Base-by-base conservation (phyloP, 2,113 vertebrate genomes). In the Sminthopsis crassicaudata region DNA sequence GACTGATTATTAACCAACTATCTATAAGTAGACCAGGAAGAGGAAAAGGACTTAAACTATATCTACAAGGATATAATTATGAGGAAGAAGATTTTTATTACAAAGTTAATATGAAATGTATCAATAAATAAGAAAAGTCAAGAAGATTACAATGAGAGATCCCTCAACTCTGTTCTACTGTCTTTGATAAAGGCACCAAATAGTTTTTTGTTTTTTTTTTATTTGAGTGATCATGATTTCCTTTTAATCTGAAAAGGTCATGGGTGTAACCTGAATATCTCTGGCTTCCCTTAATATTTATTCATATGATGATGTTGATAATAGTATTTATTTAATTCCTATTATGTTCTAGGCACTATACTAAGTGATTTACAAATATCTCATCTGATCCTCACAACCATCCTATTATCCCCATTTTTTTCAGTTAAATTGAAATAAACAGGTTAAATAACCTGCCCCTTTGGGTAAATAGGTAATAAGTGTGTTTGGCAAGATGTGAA, bases 221-320 rank as follows among this genome's bases (percentile, higher is more conserved):
- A 88, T 6, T 52, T 42, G 25, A 67, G 25, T 9, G 30, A 54
- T 26, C 24, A 9, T 57, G 55, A 57, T 27, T 91, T 94, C 19
- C 4, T 76, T 76, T 76, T 2, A 23, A 53, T 60, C 36, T 89
- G 60, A 96, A 92, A 95, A 91, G 60, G 42, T 46, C 26, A 84
- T 30, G 36, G 0, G 27, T 48, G 50, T 30, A 27, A n/a, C 25
- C 23, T 52, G 50, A 51, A 46, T 57, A 90, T 76, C 67, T 53
- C 89, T 50, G 22, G 90, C 60, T 93, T 51, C 26, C 51, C 57
- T 94, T 48, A 90, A 67, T 42, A 30, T 10, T 0, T 84, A 84
- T 1, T 84, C 67, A 84, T n/a, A 84, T 84, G 53, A 53, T 53
- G 16, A 53, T 55, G n/a, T 42, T 36, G n/a, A 84, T 42, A 19